Evolutionary conservation across 2,797 vertebrate genomes (phyloP).

Genomic region (Diceros bicornis): DNA sequence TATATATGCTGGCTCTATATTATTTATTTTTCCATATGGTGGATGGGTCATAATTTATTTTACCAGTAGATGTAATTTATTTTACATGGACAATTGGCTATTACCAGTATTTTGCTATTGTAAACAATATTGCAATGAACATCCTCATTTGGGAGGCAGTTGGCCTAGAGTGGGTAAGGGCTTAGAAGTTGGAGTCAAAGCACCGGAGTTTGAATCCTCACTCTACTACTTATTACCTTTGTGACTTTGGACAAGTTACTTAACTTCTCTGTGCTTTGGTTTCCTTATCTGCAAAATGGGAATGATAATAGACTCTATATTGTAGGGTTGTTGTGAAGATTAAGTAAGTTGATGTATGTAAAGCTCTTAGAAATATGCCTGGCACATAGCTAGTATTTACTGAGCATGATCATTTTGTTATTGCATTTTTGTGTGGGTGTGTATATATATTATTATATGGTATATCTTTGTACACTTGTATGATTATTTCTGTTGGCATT

Average conservation of each 20-base stretch:
- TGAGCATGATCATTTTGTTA: background rate
- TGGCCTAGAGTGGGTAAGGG: background rate
- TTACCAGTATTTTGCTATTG: conserved; percentile 27
- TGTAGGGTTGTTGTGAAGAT: background rate
- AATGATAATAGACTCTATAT: background rate
- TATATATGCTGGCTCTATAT: background rate
- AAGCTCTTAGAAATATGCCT: background rate
- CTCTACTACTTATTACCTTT: background rate
- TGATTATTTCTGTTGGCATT: conserved; percentile 21
- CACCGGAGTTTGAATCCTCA: background rate
- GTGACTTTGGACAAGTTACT: background rate
- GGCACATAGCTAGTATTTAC: background rate
- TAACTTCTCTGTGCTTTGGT: conserved; percentile 12
- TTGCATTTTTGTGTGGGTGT: background rate
- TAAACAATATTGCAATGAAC: background rate
- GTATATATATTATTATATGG: background rate
- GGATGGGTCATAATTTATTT: background rate
- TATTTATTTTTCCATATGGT: conserved; percentile 40
- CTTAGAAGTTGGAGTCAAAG: background rate
- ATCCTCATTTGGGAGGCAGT: background rate
- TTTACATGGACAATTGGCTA: background rate
- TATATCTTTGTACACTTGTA: background rate
- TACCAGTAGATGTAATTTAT: background rate
- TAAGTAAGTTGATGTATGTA: background rate
- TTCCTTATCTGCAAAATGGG: conserved; percentile 11